Conservation (phyloP, 2,888 invertebrate genomes). For the Noctua comes region DNA sequence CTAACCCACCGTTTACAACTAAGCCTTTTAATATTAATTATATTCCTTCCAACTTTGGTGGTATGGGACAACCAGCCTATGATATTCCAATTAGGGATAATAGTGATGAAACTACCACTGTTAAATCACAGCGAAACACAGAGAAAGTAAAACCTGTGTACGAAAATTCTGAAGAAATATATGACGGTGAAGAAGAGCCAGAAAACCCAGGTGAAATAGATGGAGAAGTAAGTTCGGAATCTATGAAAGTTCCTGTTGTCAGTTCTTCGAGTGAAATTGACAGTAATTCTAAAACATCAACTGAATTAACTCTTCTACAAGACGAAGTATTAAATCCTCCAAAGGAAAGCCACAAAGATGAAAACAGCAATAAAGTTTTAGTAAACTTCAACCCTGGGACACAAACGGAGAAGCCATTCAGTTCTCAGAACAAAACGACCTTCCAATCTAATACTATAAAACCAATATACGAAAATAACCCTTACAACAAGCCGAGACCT, state of each 20-base stretch:
- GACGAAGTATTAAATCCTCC: slow-evolving; percentile 74
- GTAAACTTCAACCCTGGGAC: slow-evolving; percentile 80
- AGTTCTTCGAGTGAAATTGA: slow-evolving; percentile 80
- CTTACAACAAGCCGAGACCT: slow-evolving; percentile 83
- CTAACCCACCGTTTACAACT: slow-evolving; percentile 71
- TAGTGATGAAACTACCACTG: slow-evolving; percentile 82
- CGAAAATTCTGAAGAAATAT: slow-evolving; percentile 87
- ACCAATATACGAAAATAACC: slow-evolving; percentile 78
- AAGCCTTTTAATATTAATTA: slow-evolving; percentile 79
- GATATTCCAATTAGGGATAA: slow-evolving; percentile 87
- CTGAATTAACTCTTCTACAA: slow-evolving; percentile 74
- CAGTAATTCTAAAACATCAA: slow-evolving; percentile 69
- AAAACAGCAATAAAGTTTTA: slow-evolving; percentile 65
- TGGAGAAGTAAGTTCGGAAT: slow-evolving; percentile 86
- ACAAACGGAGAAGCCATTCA: slow-evolving; percentile 88
- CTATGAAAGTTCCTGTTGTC: slow-evolving; percentile 86
- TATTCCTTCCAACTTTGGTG: slow-evolving; percentile 80
- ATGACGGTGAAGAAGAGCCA: slow-evolving; percentile 83
- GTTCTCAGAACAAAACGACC: slow-evolving; percentile 76
- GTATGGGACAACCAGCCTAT: slow-evolving; percentile 83
- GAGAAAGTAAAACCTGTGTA: slow-evolving; percentile 80
- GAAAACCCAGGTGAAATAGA: slow-evolving; percentile 78
- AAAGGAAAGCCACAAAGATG: slow-evolving; percentile 68
- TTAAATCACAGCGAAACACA: slow-evolving; percentile 65
- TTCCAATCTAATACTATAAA: slow-evolving; percentile 84